phyloP scores from a whole-genome alignment of 2,888 invertebrate genomes.

The Eilema griseolum region DNA sequence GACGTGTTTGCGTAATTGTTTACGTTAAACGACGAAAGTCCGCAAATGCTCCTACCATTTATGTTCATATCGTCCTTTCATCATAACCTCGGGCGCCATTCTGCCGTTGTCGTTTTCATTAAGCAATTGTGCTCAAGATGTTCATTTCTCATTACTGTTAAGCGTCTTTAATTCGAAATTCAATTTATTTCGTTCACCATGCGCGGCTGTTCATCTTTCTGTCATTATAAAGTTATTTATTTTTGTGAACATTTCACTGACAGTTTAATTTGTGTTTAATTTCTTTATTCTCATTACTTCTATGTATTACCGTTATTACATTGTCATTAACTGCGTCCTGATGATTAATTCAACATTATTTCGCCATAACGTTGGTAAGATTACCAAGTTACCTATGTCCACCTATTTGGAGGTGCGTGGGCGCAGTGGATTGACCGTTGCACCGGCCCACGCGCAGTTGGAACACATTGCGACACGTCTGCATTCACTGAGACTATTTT shows the following conservation, averaged over 20 bases:
- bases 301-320: background rate
- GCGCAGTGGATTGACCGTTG: constrained; percentile 61
- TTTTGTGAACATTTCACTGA: constrained; percentile 10
- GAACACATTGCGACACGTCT: constrained; percentile 57
- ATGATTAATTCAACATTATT: constrained; percentile 18
- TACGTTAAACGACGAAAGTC: constrained; percentile 24
- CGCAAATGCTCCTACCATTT: constrained; percentile 17
- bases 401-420: constrained; percentile 45
- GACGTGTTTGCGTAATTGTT: constrained; percentile 27
- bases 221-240: constrained; percentile 17
- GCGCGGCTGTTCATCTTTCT: background rate
- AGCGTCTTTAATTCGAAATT: constrained; percentile 17
- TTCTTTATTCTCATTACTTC: constrained; percentile 8
- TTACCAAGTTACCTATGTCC: constrained; percentile 20
- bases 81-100: constrained; percentile 14
- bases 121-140: constrained; percentile 17
- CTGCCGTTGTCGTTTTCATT: constrained; percentile 13
- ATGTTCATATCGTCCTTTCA: constrained; percentile 18
- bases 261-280: constrained; percentile 18
- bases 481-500: constrained; percentile 43
- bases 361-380: constrained; percentile 17
- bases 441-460: constrained; percentile 56
- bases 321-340: constrained; percentile 5
- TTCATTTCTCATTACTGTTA: constrained; percentile 9
- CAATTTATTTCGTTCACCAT: constrained; percentile 15